Percentiles rank a stretch among this genome's conserved stretches.
These are phyloP conservation scores for Agapornis canus DNA, from an alignment of 2,797 vertebrate species.

Conservation along the genomic window DNA sequence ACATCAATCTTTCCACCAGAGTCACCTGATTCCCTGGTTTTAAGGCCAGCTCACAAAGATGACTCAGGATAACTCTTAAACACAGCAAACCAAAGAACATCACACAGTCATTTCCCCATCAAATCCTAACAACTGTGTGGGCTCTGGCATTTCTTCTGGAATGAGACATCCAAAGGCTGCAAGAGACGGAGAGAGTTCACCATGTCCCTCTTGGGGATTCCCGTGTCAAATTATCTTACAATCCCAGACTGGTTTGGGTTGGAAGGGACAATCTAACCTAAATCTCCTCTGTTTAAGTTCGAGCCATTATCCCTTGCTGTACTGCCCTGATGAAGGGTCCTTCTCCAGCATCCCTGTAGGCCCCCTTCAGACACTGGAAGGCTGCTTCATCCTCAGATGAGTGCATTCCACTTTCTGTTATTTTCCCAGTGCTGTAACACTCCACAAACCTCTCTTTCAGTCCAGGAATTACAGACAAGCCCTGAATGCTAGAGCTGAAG, in stretches of 20 bases:
- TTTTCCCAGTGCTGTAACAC: background rate
- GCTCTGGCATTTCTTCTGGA: background rate
- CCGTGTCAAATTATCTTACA: rapidly evolving
- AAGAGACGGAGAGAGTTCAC: background rate
- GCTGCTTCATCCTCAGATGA: background rate
- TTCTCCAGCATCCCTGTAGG: background rate
- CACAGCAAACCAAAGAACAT: background rate
- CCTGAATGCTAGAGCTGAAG: background rate
- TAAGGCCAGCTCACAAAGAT: background rate
- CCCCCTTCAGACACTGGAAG: background rate
- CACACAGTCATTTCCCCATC: background rate
- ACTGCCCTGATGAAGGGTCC: background rate
- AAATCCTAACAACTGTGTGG: background rate
- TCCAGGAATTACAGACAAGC: background rate
- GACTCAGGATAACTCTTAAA: background rate
- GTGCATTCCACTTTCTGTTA: background rate
- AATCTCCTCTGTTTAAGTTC: background rate
- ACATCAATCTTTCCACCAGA: background rate
- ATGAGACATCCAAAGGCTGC: background rate
- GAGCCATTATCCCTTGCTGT: background rate
- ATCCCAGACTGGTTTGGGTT: background rate
- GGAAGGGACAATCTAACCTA: background rate
- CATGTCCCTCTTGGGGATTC: background rate
- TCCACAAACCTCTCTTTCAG: background rate
- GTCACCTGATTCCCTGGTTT: background rate